These are phyloP conservation scores for Ctenomys sociabilis DNA, from an alignment of 2,113 vertebrate species.

Conservation along the genomic window DNA sequence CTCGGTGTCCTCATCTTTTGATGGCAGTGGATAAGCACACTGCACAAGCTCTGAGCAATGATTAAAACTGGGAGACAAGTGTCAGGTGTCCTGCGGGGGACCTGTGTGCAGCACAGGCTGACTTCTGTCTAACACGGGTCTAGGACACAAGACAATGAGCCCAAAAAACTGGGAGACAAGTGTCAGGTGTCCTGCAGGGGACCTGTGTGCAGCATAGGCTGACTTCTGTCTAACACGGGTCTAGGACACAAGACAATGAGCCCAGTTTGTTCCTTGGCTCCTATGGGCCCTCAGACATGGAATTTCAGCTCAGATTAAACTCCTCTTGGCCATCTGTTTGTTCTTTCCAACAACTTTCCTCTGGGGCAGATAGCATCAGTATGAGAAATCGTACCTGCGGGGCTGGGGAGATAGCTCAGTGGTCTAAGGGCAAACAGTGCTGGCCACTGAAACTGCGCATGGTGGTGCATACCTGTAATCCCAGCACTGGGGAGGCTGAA, in stretches of 20 bases:
- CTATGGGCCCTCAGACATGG: not conserved
- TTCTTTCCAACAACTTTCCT: not conserved
- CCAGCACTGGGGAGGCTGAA: too few species aligned
- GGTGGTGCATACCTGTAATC: too few species aligned
- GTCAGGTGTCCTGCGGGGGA: not conserved
- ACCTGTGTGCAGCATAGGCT: not conserved
- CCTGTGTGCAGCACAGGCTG: not conserved
- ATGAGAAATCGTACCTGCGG: not conserved
- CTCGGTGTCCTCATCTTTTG: conserved; percentile 14
- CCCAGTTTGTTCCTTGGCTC: not conserved
- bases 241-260: not conserved
- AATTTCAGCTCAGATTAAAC: not conserved
- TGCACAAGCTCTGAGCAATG: too few species aligned
- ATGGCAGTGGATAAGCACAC: not conserved
- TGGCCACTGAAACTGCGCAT: too few species aligned
- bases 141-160: too few species aligned
- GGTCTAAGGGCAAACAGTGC: too few species aligned
- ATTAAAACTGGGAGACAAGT: not conserved
- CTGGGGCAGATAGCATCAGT: not conserved
- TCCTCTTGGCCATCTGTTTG: not conserved
- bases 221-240: accelerated
- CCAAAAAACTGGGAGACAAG: not conserved
- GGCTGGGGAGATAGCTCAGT: too few species aligned
- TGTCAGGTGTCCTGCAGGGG: not conserved
- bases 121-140: accelerated